These are phyloP conservation scores for Oryzias curvinotus DNA, from an alignment of 2,113 vertebrate species.

Conservation along the genomic window DNA sequence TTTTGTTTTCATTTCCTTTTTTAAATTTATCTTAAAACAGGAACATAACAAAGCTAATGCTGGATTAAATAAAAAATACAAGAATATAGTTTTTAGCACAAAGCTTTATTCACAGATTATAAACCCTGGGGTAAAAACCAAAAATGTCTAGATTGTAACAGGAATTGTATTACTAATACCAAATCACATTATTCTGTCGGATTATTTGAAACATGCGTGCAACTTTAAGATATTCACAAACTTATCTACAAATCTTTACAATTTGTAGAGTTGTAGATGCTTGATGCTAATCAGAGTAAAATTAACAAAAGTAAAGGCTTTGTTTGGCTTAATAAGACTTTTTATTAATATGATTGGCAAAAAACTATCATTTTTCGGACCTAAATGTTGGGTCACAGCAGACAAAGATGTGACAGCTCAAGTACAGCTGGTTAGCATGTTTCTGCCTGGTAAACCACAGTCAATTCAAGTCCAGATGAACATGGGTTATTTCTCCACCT, in stretches of 20 bases:
- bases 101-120: too few relatives aligned
- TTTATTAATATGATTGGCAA: constrained; percentile 1
- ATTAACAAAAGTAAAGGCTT: not conserved
- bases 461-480: not conserved
- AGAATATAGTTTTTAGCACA: too few relatives aligned
- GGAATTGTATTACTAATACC: too few relatives aligned
- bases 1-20: not conserved
- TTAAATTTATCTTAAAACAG: too few relatives aligned
- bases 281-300: not conserved
- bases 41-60: too few relatives aligned
- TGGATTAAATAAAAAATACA: too few relatives aligned
- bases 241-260: not conserved
- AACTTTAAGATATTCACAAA: not conserved
- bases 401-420: not conserved
- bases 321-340: not conserved
- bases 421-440: constrained; percentile 6
- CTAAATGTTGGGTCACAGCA: constrained; percentile 1
- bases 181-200: too few relatives aligned
- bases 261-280: too few relatives aligned
- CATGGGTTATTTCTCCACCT: constrained; percentile 20
- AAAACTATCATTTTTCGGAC: not conserved
- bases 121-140: too few relatives aligned
- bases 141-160: too few relatives aligned
- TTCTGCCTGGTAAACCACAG: not conserved
- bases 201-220: not conserved